A percentile compares a stretch with the other conserved stretches of the same genome.
These are phyloP conservation scores for Tipula helvola DNA, from an alignment of 2,888 invertebrate genomes.

Conservation along the genomic window DNA sequence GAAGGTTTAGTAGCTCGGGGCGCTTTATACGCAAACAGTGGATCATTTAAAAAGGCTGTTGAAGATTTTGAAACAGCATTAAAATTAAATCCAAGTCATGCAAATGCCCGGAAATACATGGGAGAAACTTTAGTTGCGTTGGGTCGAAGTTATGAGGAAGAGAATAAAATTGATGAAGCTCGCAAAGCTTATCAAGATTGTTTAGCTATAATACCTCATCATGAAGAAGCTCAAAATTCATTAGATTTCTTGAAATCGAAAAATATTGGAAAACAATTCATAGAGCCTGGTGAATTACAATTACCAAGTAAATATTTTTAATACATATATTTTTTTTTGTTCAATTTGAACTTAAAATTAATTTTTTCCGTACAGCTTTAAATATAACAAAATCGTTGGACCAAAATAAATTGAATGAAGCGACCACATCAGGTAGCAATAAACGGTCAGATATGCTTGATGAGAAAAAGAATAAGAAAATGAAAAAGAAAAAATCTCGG, in stretches of 20 bases:
- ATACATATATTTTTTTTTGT: not conserved
- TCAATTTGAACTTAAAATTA: not conserved
- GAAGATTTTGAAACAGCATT: slow-evolving; percentile 89
- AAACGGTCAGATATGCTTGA: slow-evolving; percentile 17
- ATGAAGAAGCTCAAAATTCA: slow-evolving; percentile 76
- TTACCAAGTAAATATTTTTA: slow-evolving; percentile 40
- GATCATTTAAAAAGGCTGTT: slow-evolving; percentile 85
- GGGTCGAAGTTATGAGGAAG: slow-evolving; percentile 79
- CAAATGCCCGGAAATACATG: slow-evolving; percentile 88
- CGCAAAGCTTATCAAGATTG: slow-evolving; percentile 76
- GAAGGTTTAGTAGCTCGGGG: slow-evolving; percentile 87
- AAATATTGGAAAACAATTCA: slow-evolving; percentile 42
- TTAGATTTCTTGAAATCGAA: slow-evolving; percentile 69
- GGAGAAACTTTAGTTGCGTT: slow-evolving; percentile 84
- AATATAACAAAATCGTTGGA: slow-evolving; percentile 12
- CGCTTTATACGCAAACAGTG: slow-evolving; percentile 85
- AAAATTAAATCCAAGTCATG: slow-evolving; percentile 76
- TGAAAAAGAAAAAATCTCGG: slow-evolving; percentile 40
- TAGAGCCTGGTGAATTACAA: slow-evolving; percentile 48
- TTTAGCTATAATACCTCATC: slow-evolving; percentile 68
- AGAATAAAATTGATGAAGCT: slow-evolving; percentile 73
- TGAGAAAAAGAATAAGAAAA: slow-evolving; percentile 48
- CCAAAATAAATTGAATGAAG: slow-evolving; percentile 18
- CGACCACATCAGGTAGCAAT: slow-evolving; percentile 18
- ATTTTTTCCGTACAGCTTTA: slow-evolving; percentile 14